Conservation (phyloP, 2,888 invertebrate genomes). For the Dryobotodes eremita region DNA sequence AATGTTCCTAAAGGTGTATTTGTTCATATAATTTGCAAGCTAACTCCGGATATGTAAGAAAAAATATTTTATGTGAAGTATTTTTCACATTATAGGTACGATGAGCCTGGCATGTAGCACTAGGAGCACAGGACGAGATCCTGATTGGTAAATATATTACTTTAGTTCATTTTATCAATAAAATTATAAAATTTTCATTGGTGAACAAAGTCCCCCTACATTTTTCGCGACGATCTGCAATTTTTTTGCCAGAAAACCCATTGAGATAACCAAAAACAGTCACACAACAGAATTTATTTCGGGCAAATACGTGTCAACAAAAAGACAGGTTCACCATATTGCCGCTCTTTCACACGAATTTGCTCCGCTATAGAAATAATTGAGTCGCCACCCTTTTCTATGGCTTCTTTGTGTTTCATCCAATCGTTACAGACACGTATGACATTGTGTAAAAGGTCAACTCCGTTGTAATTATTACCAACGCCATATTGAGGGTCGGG, state of each 20-base stretch:
- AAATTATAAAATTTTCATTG: background rate
- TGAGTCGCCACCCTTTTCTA: constrained; percentile 62
- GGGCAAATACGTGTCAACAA: constrained; percentile 27
- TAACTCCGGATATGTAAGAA: background rate
- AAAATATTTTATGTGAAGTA: background rate
- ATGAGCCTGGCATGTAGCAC: too few relatives aligned
- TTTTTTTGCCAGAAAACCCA: background rate
- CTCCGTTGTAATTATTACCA: constrained; percentile 73
- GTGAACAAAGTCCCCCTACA: background rate
- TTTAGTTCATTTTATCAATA: background rate
- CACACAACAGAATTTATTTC: constrained; percentile 34
- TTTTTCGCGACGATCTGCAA: background rate
- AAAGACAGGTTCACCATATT: constrained; percentile 33
- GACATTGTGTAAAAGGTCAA: constrained; percentile 69
- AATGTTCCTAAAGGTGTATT: constrained; percentile 38
- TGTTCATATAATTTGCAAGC: constrained; percentile 34
- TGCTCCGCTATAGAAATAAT: constrained; percentile 60
- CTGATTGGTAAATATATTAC: background rate
- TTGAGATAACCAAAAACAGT: constrained; percentile 5
- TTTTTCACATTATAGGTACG: background rate
- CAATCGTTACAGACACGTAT: constrained; percentile 66
- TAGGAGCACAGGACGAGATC: background rate
- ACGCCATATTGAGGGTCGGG: constrained; percentile 72
- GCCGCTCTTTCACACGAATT: constrained; percentile 32
- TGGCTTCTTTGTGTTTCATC: constrained; percentile 60